A percentile compares a stretch with the other conserved stretches of the same genome.
Conservation (phyloP, 2,113 vertebrate species). For the Anarrhichthys ocellatus region DNA sequence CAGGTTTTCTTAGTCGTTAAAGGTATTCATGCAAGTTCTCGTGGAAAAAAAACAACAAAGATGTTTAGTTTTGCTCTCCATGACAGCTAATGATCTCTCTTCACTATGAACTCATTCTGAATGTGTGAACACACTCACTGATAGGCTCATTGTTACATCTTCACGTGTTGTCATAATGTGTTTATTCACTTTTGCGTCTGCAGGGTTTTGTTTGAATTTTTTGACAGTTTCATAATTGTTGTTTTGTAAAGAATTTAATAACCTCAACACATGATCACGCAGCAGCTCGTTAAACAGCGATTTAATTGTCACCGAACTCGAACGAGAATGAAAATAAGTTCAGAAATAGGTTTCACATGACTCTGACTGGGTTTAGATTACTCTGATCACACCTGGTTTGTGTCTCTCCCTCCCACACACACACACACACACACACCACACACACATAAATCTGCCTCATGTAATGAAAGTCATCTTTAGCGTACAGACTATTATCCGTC, state of each 20-base stretch:
- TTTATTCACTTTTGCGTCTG: not conserved
- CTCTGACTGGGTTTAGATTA: conserved; percentile 5
- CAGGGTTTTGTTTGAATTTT: conserved; percentile 12
- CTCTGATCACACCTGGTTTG: conserved; percentile 26
- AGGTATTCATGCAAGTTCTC: not conserved
- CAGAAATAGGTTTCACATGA: not conserved
- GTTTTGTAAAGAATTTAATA: not conserved
- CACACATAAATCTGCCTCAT: not conserved
- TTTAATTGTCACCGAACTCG: not conserved
- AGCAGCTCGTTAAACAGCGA: not conserved
- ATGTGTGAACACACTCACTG: not conserved
- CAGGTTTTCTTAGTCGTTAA: not conserved
- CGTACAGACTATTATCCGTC: conserved; percentile 44
- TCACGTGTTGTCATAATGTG: conserved; percentile 6
- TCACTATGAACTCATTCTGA: not conserved
- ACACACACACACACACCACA: conserved; percentile 10
- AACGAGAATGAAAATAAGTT: not conserved
- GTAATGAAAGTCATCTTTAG: conserved; percentile 61
- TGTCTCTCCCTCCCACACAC: not conserved
- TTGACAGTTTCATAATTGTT: conserved; percentile 15
- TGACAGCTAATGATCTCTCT: not conserved
- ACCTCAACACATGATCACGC: not conserved
- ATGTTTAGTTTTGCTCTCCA: no score
- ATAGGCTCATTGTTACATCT: not conserved
- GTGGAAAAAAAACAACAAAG: not conserved